Conservation (phyloP, 2,888 invertebrate genomes). For the Cremastinae sp. region DNA sequence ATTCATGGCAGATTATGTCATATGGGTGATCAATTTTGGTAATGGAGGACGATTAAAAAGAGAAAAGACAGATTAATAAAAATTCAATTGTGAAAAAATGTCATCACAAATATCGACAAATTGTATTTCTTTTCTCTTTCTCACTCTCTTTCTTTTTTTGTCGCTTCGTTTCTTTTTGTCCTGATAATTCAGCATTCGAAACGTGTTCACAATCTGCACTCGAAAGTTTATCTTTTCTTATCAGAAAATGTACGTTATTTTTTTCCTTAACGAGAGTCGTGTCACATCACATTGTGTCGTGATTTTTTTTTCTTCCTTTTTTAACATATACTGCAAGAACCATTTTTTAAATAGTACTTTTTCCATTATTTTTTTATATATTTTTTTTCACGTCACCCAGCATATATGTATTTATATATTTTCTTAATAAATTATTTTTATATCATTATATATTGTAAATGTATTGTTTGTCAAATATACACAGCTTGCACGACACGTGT, state of each 20-base stretch:
- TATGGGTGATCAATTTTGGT: too few species aligned
- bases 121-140: not conserved
- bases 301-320: too few species aligned
- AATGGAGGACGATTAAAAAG: too few species aligned
- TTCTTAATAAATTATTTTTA: too few species aligned
- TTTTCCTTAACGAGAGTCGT: not conserved
- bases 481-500: too few species aligned
- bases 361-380: not conserved
- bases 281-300: conserved; percentile 1
- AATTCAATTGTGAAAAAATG: not conserved
- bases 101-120: not conserved
- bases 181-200: not conserved
- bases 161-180: not conserved
- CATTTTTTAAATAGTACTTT: too few species aligned
- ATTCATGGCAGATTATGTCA: too few species aligned
- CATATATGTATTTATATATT: too few species aligned
- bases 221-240: conserved; percentile 33
- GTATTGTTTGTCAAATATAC: too few species aligned
- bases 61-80: too few species aligned
- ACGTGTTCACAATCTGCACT: conserved; percentile 4
- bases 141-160: not conserved
- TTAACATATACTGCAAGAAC: too few species aligned
- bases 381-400: not conserved
- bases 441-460: too few species aligned
- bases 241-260: conserved; percentile 18